Evolutionary conservation across 30 jellyfish, hydroid and myxozoan genomes (phyloP).

Genomic region (Haliclystus octoradiatus): DNA sequence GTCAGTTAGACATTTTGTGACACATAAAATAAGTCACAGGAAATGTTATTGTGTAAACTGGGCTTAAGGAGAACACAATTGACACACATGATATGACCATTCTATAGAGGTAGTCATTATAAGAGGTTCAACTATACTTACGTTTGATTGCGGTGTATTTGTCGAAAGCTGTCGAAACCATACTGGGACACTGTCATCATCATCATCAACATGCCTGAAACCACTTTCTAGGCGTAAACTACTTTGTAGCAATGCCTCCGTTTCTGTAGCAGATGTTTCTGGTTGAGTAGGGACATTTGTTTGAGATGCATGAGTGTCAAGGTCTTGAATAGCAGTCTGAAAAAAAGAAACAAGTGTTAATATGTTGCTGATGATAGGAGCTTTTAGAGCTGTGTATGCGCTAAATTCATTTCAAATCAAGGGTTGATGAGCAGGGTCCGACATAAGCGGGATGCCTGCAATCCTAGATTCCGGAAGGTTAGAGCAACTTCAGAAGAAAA

Average conservation of each 20-base stretch:
- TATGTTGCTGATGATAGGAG: neutral
- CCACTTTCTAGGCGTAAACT: too few species aligned
- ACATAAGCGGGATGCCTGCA: too few species aligned
- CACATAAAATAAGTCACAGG: too few species aligned
- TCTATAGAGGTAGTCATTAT: too few species aligned
- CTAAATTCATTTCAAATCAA: neutral
- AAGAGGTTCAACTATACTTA: too few species aligned
- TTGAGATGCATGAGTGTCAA: slow-evolving; percentile 33
- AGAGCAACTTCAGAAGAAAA: too few species aligned
- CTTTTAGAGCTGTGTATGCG: neutral
- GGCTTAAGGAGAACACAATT: too few species aligned
- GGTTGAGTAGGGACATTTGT: neutral
- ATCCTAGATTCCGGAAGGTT: too few species aligned
- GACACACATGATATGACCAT: neutral
- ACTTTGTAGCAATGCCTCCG: too few species aligned
- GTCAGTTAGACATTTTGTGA: too few species aligned
- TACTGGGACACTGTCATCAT: slow-evolving; percentile 51
- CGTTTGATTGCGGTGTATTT: slow-evolving; percentile 16
- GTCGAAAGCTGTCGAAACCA: slow-evolving; percentile 54
- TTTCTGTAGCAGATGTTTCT: slow-evolving; percentile 7
- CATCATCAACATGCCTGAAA: slow-evolving; percentile 42
- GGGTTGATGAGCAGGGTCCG: too few species aligned
- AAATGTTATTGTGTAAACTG: too few species aligned
- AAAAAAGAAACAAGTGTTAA: neutral
- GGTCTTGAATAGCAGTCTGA: slow-evolving; percentile 47